Evolutionary conservation across 2,113 vertebrate species (phyloP).

Genomic region (Sturnus vulgaris): DNA sequence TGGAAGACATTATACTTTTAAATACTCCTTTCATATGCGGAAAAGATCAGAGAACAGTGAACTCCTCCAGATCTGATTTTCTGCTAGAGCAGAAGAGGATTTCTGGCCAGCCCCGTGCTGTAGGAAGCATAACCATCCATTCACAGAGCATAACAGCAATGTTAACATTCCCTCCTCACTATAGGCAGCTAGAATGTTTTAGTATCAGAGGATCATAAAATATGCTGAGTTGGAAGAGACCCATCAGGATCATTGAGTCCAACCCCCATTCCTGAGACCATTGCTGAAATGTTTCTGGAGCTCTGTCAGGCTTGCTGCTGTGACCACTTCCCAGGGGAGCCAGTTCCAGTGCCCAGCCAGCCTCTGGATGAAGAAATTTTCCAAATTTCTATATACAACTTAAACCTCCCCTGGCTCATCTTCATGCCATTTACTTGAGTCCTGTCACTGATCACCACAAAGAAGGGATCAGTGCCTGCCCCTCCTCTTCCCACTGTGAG

Average conservation of each 20-base stretch:
- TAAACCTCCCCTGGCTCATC: not conserved
- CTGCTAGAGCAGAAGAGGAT: not conserved
- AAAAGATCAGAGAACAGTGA: constrained; percentile 5
- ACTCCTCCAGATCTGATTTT: constrained; percentile 8
- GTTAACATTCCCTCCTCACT: not conserved
- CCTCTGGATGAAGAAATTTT: not conserved
- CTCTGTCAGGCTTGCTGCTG: not conserved
- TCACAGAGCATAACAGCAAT: not conserved
- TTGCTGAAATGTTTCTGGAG: not conserved
- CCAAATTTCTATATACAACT: not conserved
- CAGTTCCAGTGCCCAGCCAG: not conserved
- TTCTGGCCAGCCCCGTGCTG: not conserved
- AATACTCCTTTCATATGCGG: constrained; percentile 31
- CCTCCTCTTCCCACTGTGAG: not conserved
- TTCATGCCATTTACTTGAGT: not conserved
- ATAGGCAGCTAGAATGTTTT: not conserved
- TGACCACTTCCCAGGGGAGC: not conserved
- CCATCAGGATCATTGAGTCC: fast-evolving
- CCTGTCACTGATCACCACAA: not conserved
- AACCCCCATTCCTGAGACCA: not conserved
- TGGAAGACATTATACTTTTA: constrained; percentile 33
- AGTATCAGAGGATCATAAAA: not conserved
- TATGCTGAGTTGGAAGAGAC: not conserved
- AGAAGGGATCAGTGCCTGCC: not conserved
- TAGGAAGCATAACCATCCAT: not conserved